phyloP scores from a whole-genome alignment of 2,888 invertebrate genomes.

The Alloscopus bannaensis region DNA sequence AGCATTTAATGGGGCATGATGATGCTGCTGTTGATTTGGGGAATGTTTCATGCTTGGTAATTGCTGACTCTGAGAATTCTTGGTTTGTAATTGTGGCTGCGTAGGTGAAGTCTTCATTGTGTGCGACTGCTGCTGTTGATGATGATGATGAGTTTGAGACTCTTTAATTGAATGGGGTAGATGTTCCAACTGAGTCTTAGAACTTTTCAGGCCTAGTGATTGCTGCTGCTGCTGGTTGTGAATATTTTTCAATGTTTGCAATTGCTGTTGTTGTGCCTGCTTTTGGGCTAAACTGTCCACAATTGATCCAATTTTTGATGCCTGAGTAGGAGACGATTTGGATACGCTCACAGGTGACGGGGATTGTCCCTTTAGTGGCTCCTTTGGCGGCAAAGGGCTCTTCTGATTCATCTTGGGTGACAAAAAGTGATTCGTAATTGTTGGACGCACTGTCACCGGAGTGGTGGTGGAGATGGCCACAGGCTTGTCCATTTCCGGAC shows the following conservation, averaged over 20 bases:
- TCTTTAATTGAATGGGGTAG: constrained; percentile 40
- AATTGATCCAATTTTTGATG: constrained; percentile 68
- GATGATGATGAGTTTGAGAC: no score
- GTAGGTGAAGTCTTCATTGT: constrained; percentile 17
- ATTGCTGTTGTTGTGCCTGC: constrained; percentile 60
- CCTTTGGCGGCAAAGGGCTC: constrained; percentile 9
- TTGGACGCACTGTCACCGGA: neutral
- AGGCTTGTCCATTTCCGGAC: neutral
- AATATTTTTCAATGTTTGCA: constrained; percentile 27
- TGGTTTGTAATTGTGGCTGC: no score
- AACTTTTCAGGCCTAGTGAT: constrained; percentile 36
- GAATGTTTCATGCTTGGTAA: no score
- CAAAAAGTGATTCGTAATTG: constrained; percentile 36
- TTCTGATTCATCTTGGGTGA: constrained; percentile 47
- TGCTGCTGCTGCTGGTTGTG: constrained; percentile 20
- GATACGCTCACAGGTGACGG: constrained; percentile 52
- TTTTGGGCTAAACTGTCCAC: constrained; percentile 71
- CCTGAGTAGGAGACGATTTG: constrained; percentile 60
- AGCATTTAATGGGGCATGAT: constrained; percentile 15
- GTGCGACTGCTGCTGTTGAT: constrained; percentile 25
- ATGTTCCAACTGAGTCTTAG: constrained; percentile 21
- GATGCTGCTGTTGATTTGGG: constrained; percentile 21
- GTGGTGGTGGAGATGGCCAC: neutral
- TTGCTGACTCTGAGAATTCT: no score
- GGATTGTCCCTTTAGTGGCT: constrained; percentile 52